A percentile compares a stretch with the other conserved stretches of the same genome.
phyloP scores from a whole-genome alignment of 2,888 invertebrate species.

The Macaria liturata region DNA sequence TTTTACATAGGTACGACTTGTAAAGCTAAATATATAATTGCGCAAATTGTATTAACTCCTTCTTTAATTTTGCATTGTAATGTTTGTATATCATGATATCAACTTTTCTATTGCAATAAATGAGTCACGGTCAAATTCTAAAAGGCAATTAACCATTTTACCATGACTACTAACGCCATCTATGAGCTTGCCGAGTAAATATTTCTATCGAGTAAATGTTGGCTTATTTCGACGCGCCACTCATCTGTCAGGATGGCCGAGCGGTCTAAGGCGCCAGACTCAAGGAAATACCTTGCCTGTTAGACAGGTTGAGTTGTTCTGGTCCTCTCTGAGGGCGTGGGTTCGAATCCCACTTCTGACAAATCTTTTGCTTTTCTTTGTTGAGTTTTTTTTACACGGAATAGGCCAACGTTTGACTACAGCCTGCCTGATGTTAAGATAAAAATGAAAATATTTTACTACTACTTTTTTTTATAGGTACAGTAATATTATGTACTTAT shows the following conservation, averaged over 20 bases:
- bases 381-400: no score
- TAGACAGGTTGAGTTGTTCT: constrained; percentile 85
- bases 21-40: no score
- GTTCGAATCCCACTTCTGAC: constrained; percentile 93
- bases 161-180: constrained; percentile 47
- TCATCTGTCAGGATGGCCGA: constrained; percentile 90
- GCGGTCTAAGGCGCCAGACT: constrained; percentile 93
- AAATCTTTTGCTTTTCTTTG: constrained; percentile 62
- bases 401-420: no score
- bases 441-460: not conserved
- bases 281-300: constrained; percentile 81
- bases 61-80: no score
- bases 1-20: no score
- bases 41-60: no score
- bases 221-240: constrained; percentile 40
- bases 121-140: no score
- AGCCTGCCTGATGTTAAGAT: not conserved
- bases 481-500: no score
- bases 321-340: constrained; percentile 92
- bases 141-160: not conserved
- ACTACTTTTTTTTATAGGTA: no score
- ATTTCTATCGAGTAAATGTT: constrained; percentile 26
- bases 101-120: no score
- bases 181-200: constrained; percentile 30
- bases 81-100: no score